These are phyloP conservation scores for Blastobasis adustella DNA, from an alignment of 2,888 invertebrate species.

Conservation along the genomic window DNA sequence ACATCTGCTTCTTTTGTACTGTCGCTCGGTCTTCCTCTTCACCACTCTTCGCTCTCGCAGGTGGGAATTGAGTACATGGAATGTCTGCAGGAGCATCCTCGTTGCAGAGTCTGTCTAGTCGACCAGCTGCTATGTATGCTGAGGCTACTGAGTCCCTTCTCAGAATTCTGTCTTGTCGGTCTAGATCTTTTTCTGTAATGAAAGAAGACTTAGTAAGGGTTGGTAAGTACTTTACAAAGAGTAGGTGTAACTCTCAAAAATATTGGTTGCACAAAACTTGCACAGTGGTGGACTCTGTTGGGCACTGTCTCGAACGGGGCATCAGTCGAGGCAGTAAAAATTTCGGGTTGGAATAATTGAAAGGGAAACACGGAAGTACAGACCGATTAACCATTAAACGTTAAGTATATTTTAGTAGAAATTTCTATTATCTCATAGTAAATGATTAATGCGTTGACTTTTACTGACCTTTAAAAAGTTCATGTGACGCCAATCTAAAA, in stretches of 20 bases:
- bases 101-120: constrained; percentile 37
- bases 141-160: constrained; percentile 66
- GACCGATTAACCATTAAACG: too few species aligned
- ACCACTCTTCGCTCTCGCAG: background rate
- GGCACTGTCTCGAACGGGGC: too few species aligned
- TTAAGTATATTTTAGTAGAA: too few species aligned
- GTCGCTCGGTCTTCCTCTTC: constrained; percentile 15
- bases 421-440: too few species aligned
- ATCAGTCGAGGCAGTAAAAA: too few species aligned
- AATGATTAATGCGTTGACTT: background rate
- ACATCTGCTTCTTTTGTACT: constrained; percentile 71
- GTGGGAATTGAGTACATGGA: constrained; percentile 20
- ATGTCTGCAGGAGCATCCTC: constrained; percentile 33
- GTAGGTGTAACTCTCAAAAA: too few species aligned
- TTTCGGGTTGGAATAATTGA: too few species aligned
- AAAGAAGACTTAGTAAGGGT: too few species aligned
- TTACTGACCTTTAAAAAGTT: constrained; percentile 74
- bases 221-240: too few species aligned
- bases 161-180: constrained; percentile 74
- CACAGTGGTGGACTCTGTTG: too few species aligned
- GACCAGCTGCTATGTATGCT: constrained; percentile 57
- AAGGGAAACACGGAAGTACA: too few species aligned
- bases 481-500: constrained; percentile 77
- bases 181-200: constrained; percentile 67
- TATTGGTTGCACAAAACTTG: too few species aligned